These are phyloP conservation scores for Sitobion miscanthi DNA, from an alignment of 1,140 invertebrate genomes.

Conservation along the genomic window DNA sequence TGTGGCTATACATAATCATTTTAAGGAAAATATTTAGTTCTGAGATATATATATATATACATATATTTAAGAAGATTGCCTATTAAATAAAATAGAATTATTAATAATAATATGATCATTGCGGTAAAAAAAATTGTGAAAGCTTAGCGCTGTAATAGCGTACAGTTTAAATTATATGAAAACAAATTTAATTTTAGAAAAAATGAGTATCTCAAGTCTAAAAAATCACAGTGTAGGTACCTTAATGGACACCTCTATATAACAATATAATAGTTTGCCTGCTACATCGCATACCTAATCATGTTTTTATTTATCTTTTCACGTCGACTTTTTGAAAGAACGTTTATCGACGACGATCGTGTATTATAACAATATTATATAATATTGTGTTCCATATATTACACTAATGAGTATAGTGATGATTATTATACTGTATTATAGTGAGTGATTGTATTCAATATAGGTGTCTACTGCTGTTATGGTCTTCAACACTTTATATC, in stretches of 20 bases:
- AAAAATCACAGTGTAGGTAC: background rate
- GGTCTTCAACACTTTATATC: too few relatives aligned
- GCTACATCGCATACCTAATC: background rate
- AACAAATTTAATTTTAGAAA: background rate
- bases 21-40: background rate
- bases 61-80: background rate
- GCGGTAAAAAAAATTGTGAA: background rate
- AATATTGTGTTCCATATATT: background rate
- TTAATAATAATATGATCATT: background rate
- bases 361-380: background rate
- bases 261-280: background rate
- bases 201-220: background rate
- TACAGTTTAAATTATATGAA: background rate
- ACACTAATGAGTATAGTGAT: too few relatives aligned
- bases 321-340: background rate
- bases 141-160: background rate
- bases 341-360: background rate
- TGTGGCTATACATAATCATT: background rate
- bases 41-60: background rate
- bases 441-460: too few relatives aligned
- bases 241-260: background rate
- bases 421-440: too few relatives aligned
- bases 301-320: background rate
- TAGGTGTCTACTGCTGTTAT: too few relatives aligned
- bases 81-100: background rate